A percentile compares a stretch with the other conserved stretches of the same genome.
Conservation (phyloP, 2,797 vertebrate genomes). For the Brachyalestes nurse region DNA sequence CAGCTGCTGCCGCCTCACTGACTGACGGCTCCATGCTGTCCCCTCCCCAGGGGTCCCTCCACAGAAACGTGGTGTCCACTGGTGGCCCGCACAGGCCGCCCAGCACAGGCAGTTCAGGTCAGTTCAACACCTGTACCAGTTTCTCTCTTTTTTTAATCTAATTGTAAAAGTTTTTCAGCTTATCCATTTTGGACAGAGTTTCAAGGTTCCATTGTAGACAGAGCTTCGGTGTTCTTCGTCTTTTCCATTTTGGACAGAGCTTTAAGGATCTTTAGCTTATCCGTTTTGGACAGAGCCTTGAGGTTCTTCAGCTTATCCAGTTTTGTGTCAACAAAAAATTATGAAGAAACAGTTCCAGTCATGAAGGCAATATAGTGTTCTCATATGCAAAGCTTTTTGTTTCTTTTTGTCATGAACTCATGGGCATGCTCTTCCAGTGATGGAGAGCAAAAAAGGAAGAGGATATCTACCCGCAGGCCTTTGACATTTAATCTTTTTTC, state of each 20-base stretch:
- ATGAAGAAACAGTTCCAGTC: not conserved
- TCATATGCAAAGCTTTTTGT: no score
- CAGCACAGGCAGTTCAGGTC: conserved; percentile 90
- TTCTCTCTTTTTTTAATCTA: not conserved
- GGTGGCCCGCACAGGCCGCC: conserved; percentile 91
- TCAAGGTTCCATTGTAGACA: not conserved
- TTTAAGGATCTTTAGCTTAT: not conserved
- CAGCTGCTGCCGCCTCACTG: conserved; percentile 86
- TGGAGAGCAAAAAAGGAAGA: not conserved
- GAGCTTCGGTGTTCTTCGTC: not conserved
- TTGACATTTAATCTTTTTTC: conserved; percentile 3
- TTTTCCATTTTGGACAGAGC: not conserved
- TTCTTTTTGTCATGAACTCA: not conserved
- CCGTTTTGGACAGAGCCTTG: not conserved
- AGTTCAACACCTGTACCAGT: conserved; percentile 52
- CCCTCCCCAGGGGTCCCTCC: conserved; percentile 88
- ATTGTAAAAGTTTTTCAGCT: not conserved
- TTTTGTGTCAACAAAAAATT: not conserved
- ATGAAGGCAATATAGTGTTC: not conserved
- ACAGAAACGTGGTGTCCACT: conserved; percentile 89
- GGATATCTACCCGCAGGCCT: conserved; percentile 9
- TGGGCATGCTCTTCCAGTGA: not conserved
- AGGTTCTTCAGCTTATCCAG: not conserved
- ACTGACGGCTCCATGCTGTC: conserved; percentile 94
- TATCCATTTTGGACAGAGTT: not conserved